Evolutionary conservation across 2,113 vertebrate genomes (phyloP).

Genomic region (cat (Felis catus)): F.catus_Fca126_mat1.0 CM031419.1:78173501-78174000

Average conservation of each 20-base stretch:
- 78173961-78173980: constrained; percentile 29
- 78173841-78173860: background rate
- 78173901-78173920: background rate
- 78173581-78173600: background rate
- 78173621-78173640: background rate
- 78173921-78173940: background rate
- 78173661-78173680: background rate
- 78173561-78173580: background rate
- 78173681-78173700: background rate
- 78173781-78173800: background rate
- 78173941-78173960: constrained; percentile 3
- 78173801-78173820: constrained; percentile 6
- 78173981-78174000: constrained; percentile 18
- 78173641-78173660: background rate
- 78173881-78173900: background rate
- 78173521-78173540: background rate
- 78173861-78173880: background rate
- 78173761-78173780: background rate
- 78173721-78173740: background rate
- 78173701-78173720: constrained; percentile 2
- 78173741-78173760: background rate
- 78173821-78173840: background rate
- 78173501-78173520: background rate
- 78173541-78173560: background rate
- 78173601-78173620: background rate